These are phyloP conservation scores for Acanthaster planci DNA, from an alignment of 35 echinoderm and acorn worm species.

Conservation along the genomic window DNA sequence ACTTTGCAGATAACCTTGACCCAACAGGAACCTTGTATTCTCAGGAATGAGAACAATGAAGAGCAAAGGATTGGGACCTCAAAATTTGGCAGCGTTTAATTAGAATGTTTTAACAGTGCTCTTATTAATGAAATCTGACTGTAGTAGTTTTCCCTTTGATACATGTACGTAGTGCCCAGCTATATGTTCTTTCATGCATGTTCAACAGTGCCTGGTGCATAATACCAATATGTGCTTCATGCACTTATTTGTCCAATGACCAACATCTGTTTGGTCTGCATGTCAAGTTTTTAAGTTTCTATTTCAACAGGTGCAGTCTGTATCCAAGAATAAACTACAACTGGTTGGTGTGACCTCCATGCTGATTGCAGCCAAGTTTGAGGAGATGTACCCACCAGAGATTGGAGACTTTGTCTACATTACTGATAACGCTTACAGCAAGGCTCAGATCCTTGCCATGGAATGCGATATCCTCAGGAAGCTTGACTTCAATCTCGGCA, in stretches of 20 bases:
- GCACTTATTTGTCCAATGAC: neutral
- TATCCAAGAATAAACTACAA: slow-evolving; percentile 90
- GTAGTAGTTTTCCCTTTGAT: no score
- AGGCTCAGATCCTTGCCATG: slow-evolving; percentile 76
- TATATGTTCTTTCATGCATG: neutral
- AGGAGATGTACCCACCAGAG: slow-evolving; percentile 99
- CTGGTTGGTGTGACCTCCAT: slow-evolving; percentile 94
- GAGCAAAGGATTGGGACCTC: no score
- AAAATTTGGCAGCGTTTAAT: no score
- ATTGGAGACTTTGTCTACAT: slow-evolving; percentile 99
- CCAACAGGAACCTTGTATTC: no score
- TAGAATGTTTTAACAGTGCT: no score
- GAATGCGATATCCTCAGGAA: slow-evolving; percentile 52
- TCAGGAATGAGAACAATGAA: no score
- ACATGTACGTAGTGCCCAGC: no score
- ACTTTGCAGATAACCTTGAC: no score
- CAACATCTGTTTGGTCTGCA: neutral
- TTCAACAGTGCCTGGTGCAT: neutral
- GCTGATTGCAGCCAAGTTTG: slow-evolving; percentile 97
- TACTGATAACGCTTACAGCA: slow-evolving; percentile 97
- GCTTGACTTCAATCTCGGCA: slow-evolving; percentile 74
- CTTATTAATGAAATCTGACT: no score
- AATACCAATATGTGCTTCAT: neutral
- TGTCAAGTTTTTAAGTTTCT: no score
- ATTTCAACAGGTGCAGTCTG: slow-evolving; percentile 64